Conservation (phyloP, 2,888 invertebrate species). For the Erebia epiphron region DNA sequence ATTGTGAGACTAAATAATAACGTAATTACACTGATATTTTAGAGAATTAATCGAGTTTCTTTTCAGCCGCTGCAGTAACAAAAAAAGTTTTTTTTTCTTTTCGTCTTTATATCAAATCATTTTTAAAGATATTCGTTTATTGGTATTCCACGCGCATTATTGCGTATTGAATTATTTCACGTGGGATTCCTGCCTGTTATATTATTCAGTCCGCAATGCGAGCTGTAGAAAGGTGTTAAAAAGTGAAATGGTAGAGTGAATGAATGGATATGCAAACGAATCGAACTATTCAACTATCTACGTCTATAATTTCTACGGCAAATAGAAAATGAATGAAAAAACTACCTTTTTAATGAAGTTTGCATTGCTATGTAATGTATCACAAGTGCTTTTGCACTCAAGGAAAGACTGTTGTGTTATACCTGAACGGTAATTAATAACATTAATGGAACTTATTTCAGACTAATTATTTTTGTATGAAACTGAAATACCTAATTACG, state of each 20-base stretch:
- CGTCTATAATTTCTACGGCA: constrained; percentile 8
- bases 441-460: not conserved
- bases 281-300: constrained; percentile 40
- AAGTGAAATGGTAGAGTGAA: constrained; percentile 75
- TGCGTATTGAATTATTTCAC: constrained; percentile 61
- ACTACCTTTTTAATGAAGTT: not conserved
- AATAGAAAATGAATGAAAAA: constrained; percentile 8
- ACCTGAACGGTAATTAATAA: not conserved
- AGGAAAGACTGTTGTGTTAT: not conserved
- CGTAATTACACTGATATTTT: constrained; percentile 25
- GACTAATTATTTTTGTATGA: not conserved
- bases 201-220: constrained; percentile 75
- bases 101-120: constrained; percentile 11
- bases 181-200: constrained; percentile 63
- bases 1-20: constrained; percentile 29
- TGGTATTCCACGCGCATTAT: constrained; percentile 51
- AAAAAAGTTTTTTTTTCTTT: constrained; percentile 1
- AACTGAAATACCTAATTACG: no score
- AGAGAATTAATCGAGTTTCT: constrained; percentile 13
- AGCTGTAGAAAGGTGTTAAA: constrained; percentile 78
- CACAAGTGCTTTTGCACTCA: not conserved
- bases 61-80: constrained; percentile 4
- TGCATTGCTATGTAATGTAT: not conserved
- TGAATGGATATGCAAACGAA: constrained; percentile 71
- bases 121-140: constrained; percentile 48